Percentiles rank a stretch among this genome's conserved stretches.
Conservation (phyloP, 1,140 invertebrate species). For the Pomacea maculata region DNA sequence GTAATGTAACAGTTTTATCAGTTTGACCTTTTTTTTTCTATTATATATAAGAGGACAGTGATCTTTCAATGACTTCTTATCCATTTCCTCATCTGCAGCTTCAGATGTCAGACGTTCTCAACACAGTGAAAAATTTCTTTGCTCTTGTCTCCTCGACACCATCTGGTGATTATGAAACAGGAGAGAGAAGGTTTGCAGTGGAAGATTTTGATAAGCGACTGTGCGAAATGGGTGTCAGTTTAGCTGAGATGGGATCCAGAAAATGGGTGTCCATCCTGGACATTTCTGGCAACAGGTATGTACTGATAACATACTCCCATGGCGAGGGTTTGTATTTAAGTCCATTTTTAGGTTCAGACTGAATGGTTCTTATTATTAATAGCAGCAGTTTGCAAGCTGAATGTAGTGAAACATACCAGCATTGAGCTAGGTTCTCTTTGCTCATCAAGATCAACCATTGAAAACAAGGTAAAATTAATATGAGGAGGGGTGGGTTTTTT, state of each 20-base stretch:
- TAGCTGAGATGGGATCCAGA: constrained; percentile 67
- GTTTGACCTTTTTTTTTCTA: not conserved
- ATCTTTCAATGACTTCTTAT: not conserved
- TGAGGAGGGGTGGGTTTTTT: no score
- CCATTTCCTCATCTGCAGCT: constrained; percentile 73
- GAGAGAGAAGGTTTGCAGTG: constrained; percentile 53
- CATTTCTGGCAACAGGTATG: constrained; percentile 53
- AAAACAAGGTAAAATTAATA: no score
- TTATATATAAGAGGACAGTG: not conserved
- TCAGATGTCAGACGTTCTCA: constrained; percentile 97
- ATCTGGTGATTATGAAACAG: constrained; percentile 54
- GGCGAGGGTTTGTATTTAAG: no score
- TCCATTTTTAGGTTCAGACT: no score
- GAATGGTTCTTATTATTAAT: no score
- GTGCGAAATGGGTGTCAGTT: constrained; percentile 64
- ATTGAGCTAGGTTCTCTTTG: no score
- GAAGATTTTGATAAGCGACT: constrained; percentile 91
- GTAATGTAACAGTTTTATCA: not conserved
- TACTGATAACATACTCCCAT: no score
- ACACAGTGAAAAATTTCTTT: constrained; percentile 92
- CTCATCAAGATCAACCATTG: no score
- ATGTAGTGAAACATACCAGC: no score
- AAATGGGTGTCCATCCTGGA: constrained; percentile 78
- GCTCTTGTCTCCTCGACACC: constrained; percentile 79
- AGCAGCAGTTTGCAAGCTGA: no score